These are phyloP conservation scores for Ceriagrion tenellum DNA, from an alignment of 2,888 invertebrate genomes.

Conservation along the genomic window DNA sequence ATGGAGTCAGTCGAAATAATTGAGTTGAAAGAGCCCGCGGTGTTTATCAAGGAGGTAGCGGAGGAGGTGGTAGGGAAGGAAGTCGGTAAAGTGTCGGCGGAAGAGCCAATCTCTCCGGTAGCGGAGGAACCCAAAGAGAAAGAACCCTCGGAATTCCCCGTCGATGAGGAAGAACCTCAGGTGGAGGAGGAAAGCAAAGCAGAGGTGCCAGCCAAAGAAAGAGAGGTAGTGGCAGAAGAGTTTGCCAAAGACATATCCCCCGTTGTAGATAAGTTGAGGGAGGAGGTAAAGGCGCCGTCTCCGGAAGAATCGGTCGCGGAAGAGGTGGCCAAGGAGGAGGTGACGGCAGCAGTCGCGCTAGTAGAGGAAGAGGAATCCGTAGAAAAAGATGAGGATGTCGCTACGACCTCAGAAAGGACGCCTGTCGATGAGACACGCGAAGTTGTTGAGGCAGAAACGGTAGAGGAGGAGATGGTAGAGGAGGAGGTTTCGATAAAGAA, in stretches of 20 bases:
- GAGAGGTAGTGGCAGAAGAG: neutral
- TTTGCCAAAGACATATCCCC: slow-evolving; percentile 67
- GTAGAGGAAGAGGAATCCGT: too few species aligned
- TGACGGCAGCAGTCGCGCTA: neutral
- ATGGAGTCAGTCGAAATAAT: neutral
- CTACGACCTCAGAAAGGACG: neutral
- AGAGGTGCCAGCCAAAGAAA: neutral
- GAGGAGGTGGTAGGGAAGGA: too few species aligned
- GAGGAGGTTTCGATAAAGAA: too few species aligned
- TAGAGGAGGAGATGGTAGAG: too few species aligned
- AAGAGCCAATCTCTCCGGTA: neutral
- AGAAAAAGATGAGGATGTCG: neutral
- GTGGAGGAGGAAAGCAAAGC: slow-evolving; percentile 59
- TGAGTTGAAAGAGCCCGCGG: neutral
- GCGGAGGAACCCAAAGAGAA: neutral
- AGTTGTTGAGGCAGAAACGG: too few species aligned
- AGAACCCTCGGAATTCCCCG: slow-evolving; percentile 68
- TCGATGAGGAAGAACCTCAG: neutral
- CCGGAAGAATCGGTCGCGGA: too few species aligned
- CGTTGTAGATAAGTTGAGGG: neutral
- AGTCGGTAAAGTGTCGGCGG: too few species aligned
- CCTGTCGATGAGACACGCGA: too few species aligned
- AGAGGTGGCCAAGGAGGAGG: too few species aligned
- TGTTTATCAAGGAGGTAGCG: neutral
- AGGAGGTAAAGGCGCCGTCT: slow-evolving; percentile 14